These are phyloP conservation scores for Corydoras maculifer DNA, from an alignment of 2,113 vertebrate species.

Conservation along the genomic window DNA sequence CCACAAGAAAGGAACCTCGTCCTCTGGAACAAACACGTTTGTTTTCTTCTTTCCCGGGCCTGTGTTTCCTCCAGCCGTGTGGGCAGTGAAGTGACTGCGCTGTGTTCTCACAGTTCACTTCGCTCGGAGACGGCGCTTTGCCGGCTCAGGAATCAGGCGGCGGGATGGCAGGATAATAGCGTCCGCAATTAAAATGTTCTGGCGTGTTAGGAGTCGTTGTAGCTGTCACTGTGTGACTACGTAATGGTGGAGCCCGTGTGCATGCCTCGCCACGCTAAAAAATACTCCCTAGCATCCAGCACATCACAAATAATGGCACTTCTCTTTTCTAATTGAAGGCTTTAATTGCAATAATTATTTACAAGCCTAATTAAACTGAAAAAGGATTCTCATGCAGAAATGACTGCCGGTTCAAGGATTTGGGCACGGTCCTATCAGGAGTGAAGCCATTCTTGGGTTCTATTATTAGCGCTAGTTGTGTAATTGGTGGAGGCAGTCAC, in stretches of 20 bases:
- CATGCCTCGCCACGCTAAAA: constrained; percentile 53
- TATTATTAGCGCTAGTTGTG: constrained; percentile 42
- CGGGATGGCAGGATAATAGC: constrained; percentile 58
- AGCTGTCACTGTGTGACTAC: constrained; percentile 53
- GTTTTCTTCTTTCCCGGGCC: background rate
- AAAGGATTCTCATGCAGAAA: constrained; percentile 59
- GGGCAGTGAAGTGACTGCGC: too few relatives aligned
- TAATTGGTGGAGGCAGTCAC: constrained; percentile 55
- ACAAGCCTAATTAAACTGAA: constrained; percentile 73
- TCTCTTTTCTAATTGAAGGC: constrained; percentile 68
- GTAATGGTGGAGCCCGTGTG: constrained; percentile 61
- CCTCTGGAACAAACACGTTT: constrained; percentile 20
- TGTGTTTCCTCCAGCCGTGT: too few relatives aligned
- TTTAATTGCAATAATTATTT: constrained; percentile 81
- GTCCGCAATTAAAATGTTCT: constrained; percentile 68
- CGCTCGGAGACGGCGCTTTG: constrained; percentile 18
- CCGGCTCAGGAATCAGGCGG: constrained; percentile 42
- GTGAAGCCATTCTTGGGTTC: constrained; percentile 38
- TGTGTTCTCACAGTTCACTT: constrained; percentile 1
- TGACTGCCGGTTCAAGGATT: constrained; percentile 59
- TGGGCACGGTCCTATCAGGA: constrained; percentile 58
- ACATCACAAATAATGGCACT: constrained; percentile 63
- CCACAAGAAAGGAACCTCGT: background rate
- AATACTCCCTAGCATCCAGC: constrained; percentile 60
- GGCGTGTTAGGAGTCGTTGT: constrained; percentile 57